Conservation (phyloP, 2,113 vertebrate genomes). For the Irena cyanogastra region DNA sequence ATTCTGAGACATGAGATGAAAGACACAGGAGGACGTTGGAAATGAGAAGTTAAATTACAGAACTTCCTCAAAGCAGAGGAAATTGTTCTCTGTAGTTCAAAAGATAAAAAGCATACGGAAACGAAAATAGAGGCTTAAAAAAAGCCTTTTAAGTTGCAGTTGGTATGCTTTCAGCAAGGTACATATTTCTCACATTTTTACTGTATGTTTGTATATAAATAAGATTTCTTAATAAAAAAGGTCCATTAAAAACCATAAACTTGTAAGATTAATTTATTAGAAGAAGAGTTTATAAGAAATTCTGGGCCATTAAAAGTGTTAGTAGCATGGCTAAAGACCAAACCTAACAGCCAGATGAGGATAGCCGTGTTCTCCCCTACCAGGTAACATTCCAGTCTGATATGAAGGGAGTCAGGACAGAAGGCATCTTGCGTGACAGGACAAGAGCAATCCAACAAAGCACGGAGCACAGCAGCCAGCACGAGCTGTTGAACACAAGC, state of each 20-base stretch:
- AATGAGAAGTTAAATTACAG: constrained; percentile 44
- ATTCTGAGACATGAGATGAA: constrained; percentile 8
- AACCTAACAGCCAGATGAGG: not conserved
- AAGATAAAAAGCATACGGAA: not conserved
- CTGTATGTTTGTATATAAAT: not conserved
- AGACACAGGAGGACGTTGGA: not conserved
- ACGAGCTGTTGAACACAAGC: not conserved
- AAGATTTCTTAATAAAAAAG: not conserved
- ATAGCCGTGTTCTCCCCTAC: not conserved
- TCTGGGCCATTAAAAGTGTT: not conserved
- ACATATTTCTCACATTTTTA: not conserved
- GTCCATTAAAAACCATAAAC: not conserved
- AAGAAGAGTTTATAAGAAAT: not conserved
- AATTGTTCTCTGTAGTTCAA: constrained; percentile 13
- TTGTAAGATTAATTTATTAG: not conserved
- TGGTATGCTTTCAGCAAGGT: not conserved
- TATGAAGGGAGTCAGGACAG: not conserved
- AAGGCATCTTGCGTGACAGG: not conserved
- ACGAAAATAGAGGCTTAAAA: not conserved
- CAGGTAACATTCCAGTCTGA: not conserved
- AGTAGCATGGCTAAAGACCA: not conserved
- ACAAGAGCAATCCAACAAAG: not conserved
- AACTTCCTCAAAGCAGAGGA: constrained; percentile 45
- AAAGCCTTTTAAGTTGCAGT: constrained; percentile 10
- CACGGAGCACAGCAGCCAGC: not conserved